These are phyloP conservation scores for Moxostoma hubbsi DNA, from an alignment of 2,797 vertebrate genomes.

Conservation along the genomic window DNA sequence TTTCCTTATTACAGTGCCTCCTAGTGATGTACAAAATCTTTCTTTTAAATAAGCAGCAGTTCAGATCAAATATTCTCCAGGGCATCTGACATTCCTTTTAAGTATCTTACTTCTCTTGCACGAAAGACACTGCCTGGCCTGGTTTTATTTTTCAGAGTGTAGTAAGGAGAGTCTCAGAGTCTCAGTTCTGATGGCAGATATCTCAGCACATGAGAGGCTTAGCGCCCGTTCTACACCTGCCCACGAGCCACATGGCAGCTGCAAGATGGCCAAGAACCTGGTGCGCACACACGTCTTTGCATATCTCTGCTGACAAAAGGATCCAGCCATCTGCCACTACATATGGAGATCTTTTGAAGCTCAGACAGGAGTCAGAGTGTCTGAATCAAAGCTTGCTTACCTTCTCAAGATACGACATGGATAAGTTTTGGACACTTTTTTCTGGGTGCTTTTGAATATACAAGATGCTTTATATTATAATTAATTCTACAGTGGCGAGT, in stretches of 20 bases:
- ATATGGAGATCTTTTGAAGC: conserved; percentile 59
- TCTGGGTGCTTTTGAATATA: background rate
- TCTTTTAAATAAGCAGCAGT: no score
- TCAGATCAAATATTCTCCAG: no score
- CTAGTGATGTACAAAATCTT: no score
- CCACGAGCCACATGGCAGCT: conserved; percentile 49
- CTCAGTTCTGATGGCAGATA: conserved; percentile 18
- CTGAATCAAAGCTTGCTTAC: conserved; percentile 26
- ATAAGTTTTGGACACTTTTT: conserved; percentile 2
- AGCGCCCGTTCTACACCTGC: conserved; percentile 47
- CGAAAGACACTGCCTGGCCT: no score
- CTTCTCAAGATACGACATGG: background rate
- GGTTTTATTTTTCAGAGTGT: no score
- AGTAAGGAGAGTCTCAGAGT: background rate
- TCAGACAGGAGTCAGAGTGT: conserved; percentile 32
- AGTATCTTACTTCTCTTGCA: no score
- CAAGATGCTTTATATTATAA: background rate
- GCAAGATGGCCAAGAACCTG: conserved; percentile 49
- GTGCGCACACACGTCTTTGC: conserved; percentile 40
- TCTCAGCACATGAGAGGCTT: conserved; percentile 37
- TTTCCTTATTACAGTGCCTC: no score
- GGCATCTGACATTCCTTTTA: no score
- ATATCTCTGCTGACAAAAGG: conserved; percentile 49
- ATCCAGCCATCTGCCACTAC: conserved; percentile 61
- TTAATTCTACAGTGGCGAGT: no score